Conservation (phyloP, 2,797 vertebrate species). For the Lates japonicus region DNA sequence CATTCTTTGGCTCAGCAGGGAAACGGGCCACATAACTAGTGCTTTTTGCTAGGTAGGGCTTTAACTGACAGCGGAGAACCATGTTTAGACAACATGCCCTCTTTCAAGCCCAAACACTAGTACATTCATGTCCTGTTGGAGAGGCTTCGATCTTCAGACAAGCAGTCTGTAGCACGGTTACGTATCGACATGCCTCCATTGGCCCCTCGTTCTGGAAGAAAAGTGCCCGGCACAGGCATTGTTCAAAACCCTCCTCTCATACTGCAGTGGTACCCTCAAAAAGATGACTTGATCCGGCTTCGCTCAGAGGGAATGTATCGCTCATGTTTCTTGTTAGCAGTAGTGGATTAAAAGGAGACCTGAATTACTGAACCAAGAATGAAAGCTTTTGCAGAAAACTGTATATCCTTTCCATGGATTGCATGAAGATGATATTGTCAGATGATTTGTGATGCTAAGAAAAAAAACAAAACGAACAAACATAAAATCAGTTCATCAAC, state of each 20-base stretch:
- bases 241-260: constrained; percentile 59
- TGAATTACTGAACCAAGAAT: constrained; percentile 74
- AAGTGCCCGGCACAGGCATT: constrained; percentile 62
- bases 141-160: constrained; percentile 69
- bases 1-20: constrained; percentile 85
- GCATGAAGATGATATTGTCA: constrained; percentile 64
- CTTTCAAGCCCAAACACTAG: constrained; percentile 72
- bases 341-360: constrained; percentile 55
- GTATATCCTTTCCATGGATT: constrained; percentile 61
- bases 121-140: constrained; percentile 83
- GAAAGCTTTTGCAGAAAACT: constrained; percentile 63
- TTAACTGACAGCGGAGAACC: constrained; percentile 56
- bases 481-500: constrained; percentile 62
- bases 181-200: constrained; percentile 53
- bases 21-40: constrained; percentile 73
- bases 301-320: constrained; percentile 57
- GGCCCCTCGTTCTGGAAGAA: constrained; percentile 71
- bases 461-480: constrained; percentile 46
- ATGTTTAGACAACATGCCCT: constrained; percentile 57
- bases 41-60: constrained; percentile 69
- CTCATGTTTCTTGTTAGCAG: constrained; percentile 46
- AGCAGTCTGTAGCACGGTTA: constrained; percentile 61
- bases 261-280: constrained; percentile 56
- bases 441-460: constrained; percentile 59
- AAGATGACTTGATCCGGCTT: constrained; percentile 63